Percentiles rank a stretch among this genome's conserved stretches.
These are phyloP conservation scores for Hippocampus kuda DNA, from an alignment of 2,797 vertebrate species.

Conservation along the genomic window DNA sequence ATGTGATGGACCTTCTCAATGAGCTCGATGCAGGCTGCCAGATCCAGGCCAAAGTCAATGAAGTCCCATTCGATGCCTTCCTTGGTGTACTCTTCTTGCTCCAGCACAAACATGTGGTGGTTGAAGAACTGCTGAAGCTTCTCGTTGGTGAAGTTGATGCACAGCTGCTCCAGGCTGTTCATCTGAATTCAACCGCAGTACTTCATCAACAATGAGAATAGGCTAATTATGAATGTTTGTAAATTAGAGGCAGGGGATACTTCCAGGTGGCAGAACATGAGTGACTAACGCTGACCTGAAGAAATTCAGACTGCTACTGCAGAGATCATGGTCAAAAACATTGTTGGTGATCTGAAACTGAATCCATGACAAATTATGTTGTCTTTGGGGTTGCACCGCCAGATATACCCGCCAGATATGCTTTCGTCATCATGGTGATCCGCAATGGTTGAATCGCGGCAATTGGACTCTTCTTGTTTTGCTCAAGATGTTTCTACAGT, in stretches of 20 bases:
- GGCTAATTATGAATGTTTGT: not conserved
- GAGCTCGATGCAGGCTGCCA: slow-evolving; percentile 3
- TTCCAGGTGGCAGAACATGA: not conserved
- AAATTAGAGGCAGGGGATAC: not conserved
- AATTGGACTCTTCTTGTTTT: too few species aligned
- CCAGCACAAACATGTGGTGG: slow-evolving; percentile 9
- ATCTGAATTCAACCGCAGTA: not conserved
- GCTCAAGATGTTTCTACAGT: too few species aligned
- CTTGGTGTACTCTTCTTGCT: slow-evolving; percentile 9
- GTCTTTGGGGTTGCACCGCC: not conserved
- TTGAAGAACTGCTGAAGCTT: slow-evolving; percentile 10
- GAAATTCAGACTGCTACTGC: not conserved
- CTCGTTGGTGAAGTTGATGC: slow-evolving; percentile 12
- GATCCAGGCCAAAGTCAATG: slow-evolving; percentile 8
- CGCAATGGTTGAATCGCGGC: too few species aligned
- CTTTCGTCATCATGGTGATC: too few species aligned
- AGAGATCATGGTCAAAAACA: not conserved
- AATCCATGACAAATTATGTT: not conserved
- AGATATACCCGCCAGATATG: too few species aligned
- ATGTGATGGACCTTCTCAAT: slow-evolving; percentile 2
- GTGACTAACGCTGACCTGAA: not conserved
- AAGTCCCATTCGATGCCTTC: slow-evolving; percentile 9
- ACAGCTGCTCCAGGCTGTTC: slow-evolving; percentile 9
- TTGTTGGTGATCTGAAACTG: not conserved
- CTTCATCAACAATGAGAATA: not conserved